Evolutionary conservation across 2,113 vertebrate genomes (phyloP), one percentile per base, ranked within the genome.

Genomic region (Brachyhypopomus occidentalis): DNA sequence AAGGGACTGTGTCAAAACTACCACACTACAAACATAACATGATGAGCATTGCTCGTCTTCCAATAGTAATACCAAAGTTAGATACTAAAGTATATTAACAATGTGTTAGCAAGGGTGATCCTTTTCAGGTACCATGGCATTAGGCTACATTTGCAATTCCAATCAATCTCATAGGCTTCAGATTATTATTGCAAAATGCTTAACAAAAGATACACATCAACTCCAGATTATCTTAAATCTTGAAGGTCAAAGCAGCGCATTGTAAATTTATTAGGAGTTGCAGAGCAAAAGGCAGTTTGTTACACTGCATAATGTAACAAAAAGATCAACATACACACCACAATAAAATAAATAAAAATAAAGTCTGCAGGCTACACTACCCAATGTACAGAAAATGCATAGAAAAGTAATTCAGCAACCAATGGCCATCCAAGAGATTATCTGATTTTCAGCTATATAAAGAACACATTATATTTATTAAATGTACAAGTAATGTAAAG

Each of bases 1-100:
- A 41, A 45, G 75, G 25, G 48, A 41, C 56, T 11, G 2, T 63
- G 66, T 70, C 79, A 67, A 74, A 75, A 84, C 62, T 63, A 58
- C 22, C 38, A 70, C 41, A 36, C 45, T 72, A 72, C 19, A 38
- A 77, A 69, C 55, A 71, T 72, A 17, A 36, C 63, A 59, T 27
- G 23, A 84, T 27, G 8, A 48, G 17, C 4, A 34, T 25, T 59
- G 17, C 19, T 58, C 3, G 25, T 30, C 23, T 34, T 5, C 16
- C 22, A 52, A 52, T 52, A 52, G 45, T 52, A 11, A 52, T 9
- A 52, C 22, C n/a, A 25, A 69, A 64, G 55, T 17, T 36, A 27
- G 8, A 36, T 5, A 9, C 30, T 36, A 20, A 36, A 14, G 4
- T 67, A 6, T 8, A 9, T 6, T 41, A 41, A 41, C 45, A 52